phyloP scores from a whole-genome alignment of 2,888 invertebrate species.

The Drosophila mimetica region DNA sequence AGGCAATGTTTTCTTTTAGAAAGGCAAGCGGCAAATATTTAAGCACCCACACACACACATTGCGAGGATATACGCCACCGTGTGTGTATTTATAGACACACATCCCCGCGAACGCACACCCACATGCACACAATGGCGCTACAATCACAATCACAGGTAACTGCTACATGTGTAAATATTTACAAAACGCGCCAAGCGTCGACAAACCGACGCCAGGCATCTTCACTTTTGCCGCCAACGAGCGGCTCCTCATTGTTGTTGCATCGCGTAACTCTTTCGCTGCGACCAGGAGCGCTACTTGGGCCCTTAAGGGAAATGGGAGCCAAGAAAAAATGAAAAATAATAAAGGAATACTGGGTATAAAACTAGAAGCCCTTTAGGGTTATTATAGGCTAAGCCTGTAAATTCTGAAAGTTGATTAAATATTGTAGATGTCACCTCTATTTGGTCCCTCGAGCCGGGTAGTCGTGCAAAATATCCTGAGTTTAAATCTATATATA shows the following conservation, averaged over 20 bases:
- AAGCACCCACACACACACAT: conserved; percentile 14
- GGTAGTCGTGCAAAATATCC: no score
- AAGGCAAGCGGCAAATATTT: conserved; percentile 52
- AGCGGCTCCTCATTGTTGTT: conserved; percentile 43
- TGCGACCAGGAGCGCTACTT: conserved; percentile 18
- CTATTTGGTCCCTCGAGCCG: no score
- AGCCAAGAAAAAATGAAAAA: not conserved
- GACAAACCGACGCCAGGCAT: conserved; percentile 72
- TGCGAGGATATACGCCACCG: conserved; percentile 26
- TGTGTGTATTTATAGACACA: conserved; percentile 43
- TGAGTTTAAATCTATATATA: no score
- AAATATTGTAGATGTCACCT: no score
- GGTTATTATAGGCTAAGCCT: not conserved
- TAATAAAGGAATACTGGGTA: no score
- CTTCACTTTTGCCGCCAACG: conserved; percentile 63
- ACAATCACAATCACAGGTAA: conserved; percentile 79
- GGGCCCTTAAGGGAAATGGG: not conserved
- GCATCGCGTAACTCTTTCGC: conserved; percentile 41
- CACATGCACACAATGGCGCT: conserved; percentile 33
- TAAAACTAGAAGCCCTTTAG: not conserved
- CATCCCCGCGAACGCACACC: conserved; percentile 7
- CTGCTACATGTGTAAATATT: conserved; percentile 79
- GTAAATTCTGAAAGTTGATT: no score
- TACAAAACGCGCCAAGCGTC: conserved; percentile 79
- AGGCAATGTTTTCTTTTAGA: conserved; percentile 45